These are phyloP conservation scores for Zootermopsis nevadensis DNA, from an alignment of 2,888 invertebrate species.

Conservation along the genomic window DNA sequence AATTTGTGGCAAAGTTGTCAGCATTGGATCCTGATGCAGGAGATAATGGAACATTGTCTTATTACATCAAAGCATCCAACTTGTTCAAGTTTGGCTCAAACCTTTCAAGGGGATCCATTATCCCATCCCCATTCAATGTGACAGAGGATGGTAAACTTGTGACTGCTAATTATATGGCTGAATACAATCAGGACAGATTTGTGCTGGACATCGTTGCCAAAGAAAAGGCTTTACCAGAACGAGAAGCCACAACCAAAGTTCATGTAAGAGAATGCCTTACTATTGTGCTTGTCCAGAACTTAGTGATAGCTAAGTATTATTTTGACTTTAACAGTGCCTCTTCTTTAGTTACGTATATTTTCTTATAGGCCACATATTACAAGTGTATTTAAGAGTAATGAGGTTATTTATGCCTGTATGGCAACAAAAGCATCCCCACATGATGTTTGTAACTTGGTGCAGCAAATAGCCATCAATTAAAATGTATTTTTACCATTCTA, in stretches of 20 bases:
- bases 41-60: slow-evolving; percentile 84
- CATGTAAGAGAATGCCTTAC: slow-evolving; percentile 71
- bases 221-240: slow-evolving; percentile 81
- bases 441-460: no score
- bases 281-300: no score
- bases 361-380: no score
- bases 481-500: no score
- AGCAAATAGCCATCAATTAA: no score
- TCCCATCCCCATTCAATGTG: slow-evolving; percentile 88
- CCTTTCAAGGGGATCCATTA: slow-evolving; percentile 84
- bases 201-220: slow-evolving; percentile 85
- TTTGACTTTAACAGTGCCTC: no score
- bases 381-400: no score
- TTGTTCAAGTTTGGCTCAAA: slow-evolving; percentile 82
- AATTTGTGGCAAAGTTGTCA: slow-evolving; percentile 77
- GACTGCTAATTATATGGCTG: slow-evolving; percentile 86
- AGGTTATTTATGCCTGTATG: no score
- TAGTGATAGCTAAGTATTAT: no score
- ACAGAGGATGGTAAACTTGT: slow-evolving; percentile 76
- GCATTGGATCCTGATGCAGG: slow-evolving; percentile 88
- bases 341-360: no score
- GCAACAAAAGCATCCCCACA: no score
- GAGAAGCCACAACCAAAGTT: slow-evolving; percentile 80
- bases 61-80: slow-evolving; percentile 84
- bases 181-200: slow-evolving; percentile 90